phyloP scores from a whole-genome alignment of 2,113 vertebrate genomes.

The Ardeotis arabs region DNA sequence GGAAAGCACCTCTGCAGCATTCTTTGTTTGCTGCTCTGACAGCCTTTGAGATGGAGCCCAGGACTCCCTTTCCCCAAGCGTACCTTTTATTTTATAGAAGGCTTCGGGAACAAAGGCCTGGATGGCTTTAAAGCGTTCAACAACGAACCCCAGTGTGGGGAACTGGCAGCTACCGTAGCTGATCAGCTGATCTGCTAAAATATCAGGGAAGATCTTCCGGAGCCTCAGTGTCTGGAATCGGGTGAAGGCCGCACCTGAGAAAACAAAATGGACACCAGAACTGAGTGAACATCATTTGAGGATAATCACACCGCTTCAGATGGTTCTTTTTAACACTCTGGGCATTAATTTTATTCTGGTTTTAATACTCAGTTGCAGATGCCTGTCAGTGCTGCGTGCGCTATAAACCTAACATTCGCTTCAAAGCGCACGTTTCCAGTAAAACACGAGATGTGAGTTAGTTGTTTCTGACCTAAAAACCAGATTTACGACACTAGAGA shows the following conservation, averaged over 20 bases:
- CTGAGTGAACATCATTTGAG: background rate
- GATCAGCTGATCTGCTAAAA: slow-evolving; percentile 92
- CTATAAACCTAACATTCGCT: background rate
- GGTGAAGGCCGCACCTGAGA: slow-evolving; percentile 95
- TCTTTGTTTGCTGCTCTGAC: background rate
- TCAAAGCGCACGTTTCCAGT: background rate
- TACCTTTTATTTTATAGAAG: slow-evolving; percentile 97
- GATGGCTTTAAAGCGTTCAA: slow-evolving; percentile 98
- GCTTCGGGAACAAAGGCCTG: slow-evolving; percentile 95
- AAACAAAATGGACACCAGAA: background rate
- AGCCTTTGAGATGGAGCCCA: background rate
- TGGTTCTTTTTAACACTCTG: background rate
- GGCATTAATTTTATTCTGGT: background rate
- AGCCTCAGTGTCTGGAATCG: slow-evolving; percentile 95
- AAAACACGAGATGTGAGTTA: background rate
- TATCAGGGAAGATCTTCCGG: slow-evolving; percentile 88
- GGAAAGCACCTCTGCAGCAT: background rate
- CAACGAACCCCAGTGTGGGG: slow-evolving; percentile 95
- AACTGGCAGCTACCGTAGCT: slow-evolving; percentile 99
- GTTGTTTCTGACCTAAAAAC: background rate
- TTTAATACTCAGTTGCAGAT: background rate
- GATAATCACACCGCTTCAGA: background rate
- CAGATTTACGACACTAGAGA: background rate
- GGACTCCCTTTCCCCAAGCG: background rate
- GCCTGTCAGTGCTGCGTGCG: background rate